These are phyloP conservation scores for Zaprionus vittiger DNA, from an alignment of 1,140 invertebrate species.

Conservation along the genomic window DNA sequence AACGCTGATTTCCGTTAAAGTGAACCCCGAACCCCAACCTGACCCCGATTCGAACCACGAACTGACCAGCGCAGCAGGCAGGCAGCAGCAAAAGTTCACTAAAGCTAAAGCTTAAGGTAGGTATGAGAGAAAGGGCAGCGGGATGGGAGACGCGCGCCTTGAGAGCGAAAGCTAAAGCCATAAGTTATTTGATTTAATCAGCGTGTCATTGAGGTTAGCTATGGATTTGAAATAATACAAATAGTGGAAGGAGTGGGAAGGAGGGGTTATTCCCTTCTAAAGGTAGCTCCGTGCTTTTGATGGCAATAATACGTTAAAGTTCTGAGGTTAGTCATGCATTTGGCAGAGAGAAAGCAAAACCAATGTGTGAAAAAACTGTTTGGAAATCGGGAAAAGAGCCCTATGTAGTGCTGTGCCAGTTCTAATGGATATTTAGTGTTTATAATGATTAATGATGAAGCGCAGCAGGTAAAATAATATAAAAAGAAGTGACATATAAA, in stretches of 20 bases:
- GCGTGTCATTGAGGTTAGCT: constrained; percentile 70
- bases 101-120: neutral
- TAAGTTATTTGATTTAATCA: constrained; percentile 83
- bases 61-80: constrained; percentile 6
- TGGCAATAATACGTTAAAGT: constrained; percentile 2
- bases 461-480: neutral
- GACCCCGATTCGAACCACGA: neutral
- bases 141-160: neutral
- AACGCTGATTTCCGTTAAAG: constrained; percentile 74
- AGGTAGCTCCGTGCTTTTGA: neutral
- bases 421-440: neutral
- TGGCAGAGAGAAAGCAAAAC: neutral
- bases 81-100: constrained; percentile 7
- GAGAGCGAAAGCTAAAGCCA: constrained; percentile 54
- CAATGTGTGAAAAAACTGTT: constrained; percentile 10
- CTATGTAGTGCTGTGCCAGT: neutral
- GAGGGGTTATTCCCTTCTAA: neutral
- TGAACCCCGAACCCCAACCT: constrained; percentile 4
- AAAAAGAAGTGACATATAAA: neutral
- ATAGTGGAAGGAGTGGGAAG: neutral
- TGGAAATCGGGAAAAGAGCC: neutral
- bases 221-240: constrained; percentile 61
- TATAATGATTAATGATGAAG: neutral
- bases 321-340: constrained; percentile 22
- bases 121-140: too few species aligned